Percentiles rank a stretch among this genome's conserved stretches.
phyloP scores from a whole-genome alignment of 1,140 invertebrate genomes.

The Macrotrachela quadricornifera region DNA sequence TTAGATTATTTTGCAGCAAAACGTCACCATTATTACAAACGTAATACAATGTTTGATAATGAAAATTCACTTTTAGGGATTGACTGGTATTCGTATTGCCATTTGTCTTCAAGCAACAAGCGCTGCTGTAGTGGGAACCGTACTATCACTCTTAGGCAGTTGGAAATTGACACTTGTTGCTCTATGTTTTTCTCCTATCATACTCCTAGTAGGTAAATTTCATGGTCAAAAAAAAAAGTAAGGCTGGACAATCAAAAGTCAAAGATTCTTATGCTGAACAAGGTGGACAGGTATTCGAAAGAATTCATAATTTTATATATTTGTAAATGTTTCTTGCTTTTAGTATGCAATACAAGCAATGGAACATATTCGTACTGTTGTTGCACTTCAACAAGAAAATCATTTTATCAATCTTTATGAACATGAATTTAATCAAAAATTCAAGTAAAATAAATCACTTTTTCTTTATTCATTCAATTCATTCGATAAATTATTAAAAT shows the following conservation, averaged over 20 bases:
- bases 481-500: too few species aligned
- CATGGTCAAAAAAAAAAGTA: background rate
- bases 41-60: too few species aligned
- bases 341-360: conserved; percentile 1
- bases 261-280: conserved; percentile 5
- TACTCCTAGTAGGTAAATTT: conserved; percentile 30
- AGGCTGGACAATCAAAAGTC: background rate
- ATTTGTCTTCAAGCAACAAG: conserved; percentile 30
- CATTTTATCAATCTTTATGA: background rate
- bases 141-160: conserved; percentile 48
- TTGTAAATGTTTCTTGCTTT: too few species aligned
- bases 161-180: conserved; percentile 62
- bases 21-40: too few species aligned
- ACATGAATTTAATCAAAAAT: background rate
- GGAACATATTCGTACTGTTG: background rate
- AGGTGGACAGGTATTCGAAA: conserved; percentile 1
- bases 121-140: conserved; percentile 40
- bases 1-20: too few species aligned
- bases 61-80: too few species aligned
- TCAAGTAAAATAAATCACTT: background rate
- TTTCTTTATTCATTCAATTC: too few species aligned
- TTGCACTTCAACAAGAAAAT: background rate
- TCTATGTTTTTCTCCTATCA: conserved; percentile 45
- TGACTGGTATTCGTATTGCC: conserved; percentile 31
- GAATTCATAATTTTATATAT: too few species aligned